These are phyloP conservation scores for Porphyrio hochstetteri DNA, from an alignment of 2,113 vertebrate species.

Conservation along the genomic window DNA sequence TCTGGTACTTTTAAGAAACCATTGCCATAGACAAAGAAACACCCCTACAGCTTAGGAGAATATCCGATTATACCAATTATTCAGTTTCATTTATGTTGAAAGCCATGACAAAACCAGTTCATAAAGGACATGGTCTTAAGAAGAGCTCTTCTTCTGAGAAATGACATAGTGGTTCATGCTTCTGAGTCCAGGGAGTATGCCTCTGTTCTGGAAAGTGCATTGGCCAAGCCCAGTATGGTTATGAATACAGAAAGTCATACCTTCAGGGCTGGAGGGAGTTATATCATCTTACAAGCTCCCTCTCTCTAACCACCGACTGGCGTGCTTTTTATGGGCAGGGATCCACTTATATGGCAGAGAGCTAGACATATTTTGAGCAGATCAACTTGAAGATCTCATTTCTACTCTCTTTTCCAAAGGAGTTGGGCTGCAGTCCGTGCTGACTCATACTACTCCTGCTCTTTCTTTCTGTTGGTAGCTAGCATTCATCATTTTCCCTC, in stretches of 20 bases:
- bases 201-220: background rate
- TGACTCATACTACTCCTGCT: background rate
- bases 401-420: background rate
- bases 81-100: background rate
- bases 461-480: background rate
- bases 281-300: background rate
- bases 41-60: background rate
- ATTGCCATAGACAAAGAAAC: background rate
- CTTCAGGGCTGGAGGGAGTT: background rate
- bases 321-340: background rate
- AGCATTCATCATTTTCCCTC: background rate
- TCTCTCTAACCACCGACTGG: background rate
- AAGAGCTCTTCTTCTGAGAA: background rate
- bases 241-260: constrained; percentile 3
- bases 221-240: background rate
- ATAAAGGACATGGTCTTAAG: background rate
- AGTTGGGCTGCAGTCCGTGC: background rate
- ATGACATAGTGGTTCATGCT: background rate
- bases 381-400: background rate
- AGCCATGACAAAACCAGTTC: background rate
- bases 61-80: background rate
- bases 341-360: background rate
- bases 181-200: background rate
- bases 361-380: background rate
- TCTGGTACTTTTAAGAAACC: background rate